Conservation (phyloP, 2,113 vertebrate genomes). For the Dicaeum eximium region DNA sequence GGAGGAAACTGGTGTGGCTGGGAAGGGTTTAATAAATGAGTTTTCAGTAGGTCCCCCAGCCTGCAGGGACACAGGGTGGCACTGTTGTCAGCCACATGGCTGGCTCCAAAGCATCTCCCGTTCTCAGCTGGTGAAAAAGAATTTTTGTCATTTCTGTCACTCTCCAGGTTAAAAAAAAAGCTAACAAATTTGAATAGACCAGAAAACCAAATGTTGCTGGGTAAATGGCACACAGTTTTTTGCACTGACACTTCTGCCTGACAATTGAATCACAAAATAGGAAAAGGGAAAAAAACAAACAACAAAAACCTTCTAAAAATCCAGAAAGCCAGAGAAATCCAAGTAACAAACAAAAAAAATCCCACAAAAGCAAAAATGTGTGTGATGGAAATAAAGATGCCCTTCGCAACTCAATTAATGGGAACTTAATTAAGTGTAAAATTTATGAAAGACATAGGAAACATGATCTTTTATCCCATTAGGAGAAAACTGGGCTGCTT, state of each 20-base stretch:
- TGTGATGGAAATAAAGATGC: background rate
- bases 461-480: background rate
- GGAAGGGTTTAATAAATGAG: background rate
- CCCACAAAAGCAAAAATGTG: background rate
- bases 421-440: background rate
- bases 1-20: background rate
- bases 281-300: background rate
- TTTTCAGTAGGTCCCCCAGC: background rate
- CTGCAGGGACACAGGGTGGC: conserved; percentile 19
- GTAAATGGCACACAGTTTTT: background rate
- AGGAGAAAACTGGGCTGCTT: background rate
- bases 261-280: background rate
- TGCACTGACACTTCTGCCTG: background rate
- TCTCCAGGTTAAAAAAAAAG: background rate
- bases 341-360: background rate
- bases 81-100: conserved; percentile 22
- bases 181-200: background rate
- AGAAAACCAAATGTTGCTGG: background rate
- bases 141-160: background rate
- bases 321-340: background rate
- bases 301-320: background rate
- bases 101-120: background rate
- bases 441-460: background rate
- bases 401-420: background rate
- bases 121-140: background rate